A percentile compares a stretch with the other conserved stretches of the same genome.
phyloP scores from a whole-genome alignment of 1,140 invertebrate genomes.

The Himalopsyche phryganea region DNA sequence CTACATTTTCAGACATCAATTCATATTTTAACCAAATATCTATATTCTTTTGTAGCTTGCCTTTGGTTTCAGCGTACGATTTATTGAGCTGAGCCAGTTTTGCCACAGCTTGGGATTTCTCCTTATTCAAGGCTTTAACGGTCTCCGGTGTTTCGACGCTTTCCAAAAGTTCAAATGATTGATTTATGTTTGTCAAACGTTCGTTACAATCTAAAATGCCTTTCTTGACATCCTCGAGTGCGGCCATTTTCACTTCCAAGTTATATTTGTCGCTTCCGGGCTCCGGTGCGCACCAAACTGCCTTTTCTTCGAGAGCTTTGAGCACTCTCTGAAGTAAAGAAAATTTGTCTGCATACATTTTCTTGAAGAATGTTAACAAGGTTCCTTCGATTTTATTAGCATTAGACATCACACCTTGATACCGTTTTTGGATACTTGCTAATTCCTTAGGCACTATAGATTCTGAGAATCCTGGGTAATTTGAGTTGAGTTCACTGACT shows the following conservation, averaged over 20 bases:
- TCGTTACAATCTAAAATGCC: constrained; percentile 66
- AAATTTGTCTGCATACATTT: constrained; percentile 83
- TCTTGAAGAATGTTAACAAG: constrained; percentile 77
- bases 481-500: constrained; percentile 67
- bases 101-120: constrained; percentile 61
- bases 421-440: constrained; percentile 71
- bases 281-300: constrained; percentile 88
- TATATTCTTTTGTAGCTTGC: constrained; percentile 67
- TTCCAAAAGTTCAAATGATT: constrained; percentile 63
- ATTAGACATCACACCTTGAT: constrained; percentile 68
- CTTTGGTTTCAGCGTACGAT: constrained; percentile 66
- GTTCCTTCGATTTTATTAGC: constrained; percentile 79
- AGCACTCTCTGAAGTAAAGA: constrained; percentile 76
- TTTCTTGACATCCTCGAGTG: constrained; percentile 72
- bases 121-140: constrained; percentile 59
- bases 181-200: constrained; percentile 63
- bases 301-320: constrained; percentile 78
- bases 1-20: constrained; percentile 67
- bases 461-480: constrained; percentile 77
- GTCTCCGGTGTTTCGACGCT: constrained; percentile 66
- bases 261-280: constrained; percentile 85
- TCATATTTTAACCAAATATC: constrained; percentile 80
- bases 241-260: constrained; percentile 84
- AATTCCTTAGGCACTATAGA: constrained; percentile 76
- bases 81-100: constrained; percentile 68